Evolutionary conservation across 2,888 invertebrate genomes (phyloP), one percentile per base, ranked within the genome.

Genomic region (Pseudoips prasinana): DNA sequence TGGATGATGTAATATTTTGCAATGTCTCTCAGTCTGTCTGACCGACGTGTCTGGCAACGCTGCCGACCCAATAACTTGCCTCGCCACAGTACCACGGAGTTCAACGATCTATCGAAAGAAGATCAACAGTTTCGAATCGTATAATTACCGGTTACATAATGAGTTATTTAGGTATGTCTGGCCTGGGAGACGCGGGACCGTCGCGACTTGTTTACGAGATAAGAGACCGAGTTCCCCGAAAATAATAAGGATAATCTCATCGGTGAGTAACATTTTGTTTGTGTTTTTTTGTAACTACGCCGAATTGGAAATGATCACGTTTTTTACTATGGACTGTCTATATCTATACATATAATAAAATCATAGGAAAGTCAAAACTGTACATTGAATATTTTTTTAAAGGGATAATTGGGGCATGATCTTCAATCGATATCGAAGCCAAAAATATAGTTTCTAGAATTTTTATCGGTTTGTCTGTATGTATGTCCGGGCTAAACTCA

Each of bases 51-150:
- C 61, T 54, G 46, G 48, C 58, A 58, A 39, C 46, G 46, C 46
- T 33, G 48, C 14, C 58, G 64, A 60, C 67, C 65, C 62, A 66
- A 54, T 67, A 68, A 60, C 38, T 61, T 57, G 57, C 40, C 60
- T 61, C 39, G 56, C 50, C 57, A 57, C 5, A 5, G 39, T 47
- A 46, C 31, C 37, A 38, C 42, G 20, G 50, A 39, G 65, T 64
- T 69, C 69, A 68, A 55, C 40, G 64, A 45, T 56, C 64, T 48
- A 42, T 46, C 46, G 35, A 39, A 46, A 43, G 32, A 46, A 49
- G 40, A 64, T 50, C 46, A 54, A 48, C 47, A 39, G 32, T 48
- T 51, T 51, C 17, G 41, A 28, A 46, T 33, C 32, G 37, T 34
- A 35, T 49, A 42, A 33, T 43, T 47, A 42, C 28, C 31, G 14